phyloP scores from a whole-genome alignment of 2,113 vertebrate genomes.

The Myrmophylax atrothorax region DNA sequence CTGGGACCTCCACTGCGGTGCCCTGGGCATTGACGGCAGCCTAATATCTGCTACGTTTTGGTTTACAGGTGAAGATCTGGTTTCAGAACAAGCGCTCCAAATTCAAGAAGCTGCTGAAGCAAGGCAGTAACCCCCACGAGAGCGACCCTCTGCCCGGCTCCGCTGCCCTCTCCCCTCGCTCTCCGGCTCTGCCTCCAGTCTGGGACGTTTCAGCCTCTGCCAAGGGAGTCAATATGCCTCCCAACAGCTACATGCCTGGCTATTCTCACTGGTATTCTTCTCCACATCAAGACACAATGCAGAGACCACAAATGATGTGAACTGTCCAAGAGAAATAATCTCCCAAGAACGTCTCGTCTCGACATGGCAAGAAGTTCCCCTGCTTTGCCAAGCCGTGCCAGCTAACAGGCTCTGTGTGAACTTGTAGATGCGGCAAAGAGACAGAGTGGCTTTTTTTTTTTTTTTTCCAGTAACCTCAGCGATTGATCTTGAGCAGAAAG shows the following conservation, averaged over 20 bases:
- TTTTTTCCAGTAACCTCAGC: conserved; percentile 64
- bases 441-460: conserved; percentile 1
- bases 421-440: conserved; percentile 60
- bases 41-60: conserved; percentile 34
- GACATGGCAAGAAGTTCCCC: conserved; percentile 62
- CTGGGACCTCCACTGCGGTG: neutral
- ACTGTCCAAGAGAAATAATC: conserved; percentile 62
- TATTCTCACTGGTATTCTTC: conserved; percentile 99
- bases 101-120: conserved; percentile 98
- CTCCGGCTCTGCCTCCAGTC: conserved; percentile 94
- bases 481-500: conserved; percentile 68
- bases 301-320: conserved; percentile 95
- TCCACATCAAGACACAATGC: conserved; percentile 98
- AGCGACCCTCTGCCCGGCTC: conserved; percentile 91
- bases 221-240: conserved; percentile 97
- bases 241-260: conserved; percentile 98
- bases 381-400: conserved; percentile 67
- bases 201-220: conserved; percentile 97
- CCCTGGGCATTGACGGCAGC: neutral
- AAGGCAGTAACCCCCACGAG: conserved; percentile 94
- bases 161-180: conserved; percentile 92
- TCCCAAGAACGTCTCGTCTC: conserved; percentile 63
- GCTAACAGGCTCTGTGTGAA: conserved; percentile 69
- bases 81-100: conserved; percentile 99
- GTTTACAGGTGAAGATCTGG: conserved; percentile 96